These are phyloP conservation scores for Natator depressus DNA, from an alignment of 2,113 vertebrate genomes.

Conservation along the genomic window DNA sequence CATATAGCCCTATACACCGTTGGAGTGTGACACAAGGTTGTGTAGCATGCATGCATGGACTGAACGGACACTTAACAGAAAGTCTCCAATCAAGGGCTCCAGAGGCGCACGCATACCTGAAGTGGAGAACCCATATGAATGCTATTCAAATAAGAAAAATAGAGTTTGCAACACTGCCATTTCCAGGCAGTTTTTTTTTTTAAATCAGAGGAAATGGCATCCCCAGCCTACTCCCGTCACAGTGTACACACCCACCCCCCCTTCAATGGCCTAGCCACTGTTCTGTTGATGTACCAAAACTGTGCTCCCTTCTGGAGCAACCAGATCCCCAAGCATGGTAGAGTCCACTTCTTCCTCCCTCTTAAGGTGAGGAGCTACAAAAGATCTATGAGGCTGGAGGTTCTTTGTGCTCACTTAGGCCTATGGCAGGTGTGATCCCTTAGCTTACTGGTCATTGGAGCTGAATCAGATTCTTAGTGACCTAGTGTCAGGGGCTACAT, in stretches of 20 bases:
- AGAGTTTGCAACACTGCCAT: background rate
- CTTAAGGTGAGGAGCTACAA: background rate
- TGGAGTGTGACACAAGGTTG: no score
- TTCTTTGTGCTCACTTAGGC: background rate
- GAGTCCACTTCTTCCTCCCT: background rate
- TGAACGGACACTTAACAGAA: no score
- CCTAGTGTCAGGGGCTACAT: background rate
- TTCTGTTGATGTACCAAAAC: background rate
- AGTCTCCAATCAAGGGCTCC: no score
- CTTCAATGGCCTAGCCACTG: background rate
- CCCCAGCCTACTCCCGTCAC: background rate
- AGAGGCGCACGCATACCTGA: no score
- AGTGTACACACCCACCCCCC: background rate
- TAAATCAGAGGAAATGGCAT: background rate
- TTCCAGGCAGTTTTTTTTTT: background rate
- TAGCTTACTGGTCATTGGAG: background rate
- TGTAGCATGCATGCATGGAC: no score
- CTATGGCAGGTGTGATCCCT: accelerated
- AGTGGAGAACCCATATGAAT: no score
- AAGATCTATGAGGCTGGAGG: no score
- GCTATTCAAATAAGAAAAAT: no score
- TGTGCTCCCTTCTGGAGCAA: background rate
- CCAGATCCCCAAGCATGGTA: background rate
- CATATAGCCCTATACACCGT: no score
- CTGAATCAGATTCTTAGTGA: background rate